These are phyloP conservation scores for Zaprionus ornatus DNA, from an alignment of 1,140 invertebrate genomes.

Conservation along the genomic window DNA sequence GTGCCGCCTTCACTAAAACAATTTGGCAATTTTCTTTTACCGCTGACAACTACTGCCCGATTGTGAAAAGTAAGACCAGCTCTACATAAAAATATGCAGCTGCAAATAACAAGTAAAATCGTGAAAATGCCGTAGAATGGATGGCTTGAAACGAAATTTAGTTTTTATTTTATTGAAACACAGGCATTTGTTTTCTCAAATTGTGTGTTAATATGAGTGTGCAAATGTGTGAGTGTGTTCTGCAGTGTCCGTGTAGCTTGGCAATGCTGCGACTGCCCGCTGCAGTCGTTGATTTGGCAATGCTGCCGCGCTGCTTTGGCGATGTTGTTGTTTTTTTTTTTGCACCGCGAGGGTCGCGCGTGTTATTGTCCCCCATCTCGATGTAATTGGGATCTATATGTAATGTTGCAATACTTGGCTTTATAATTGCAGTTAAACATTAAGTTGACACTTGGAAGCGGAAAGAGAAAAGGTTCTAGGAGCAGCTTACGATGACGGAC, in stretches of 20 bases:
- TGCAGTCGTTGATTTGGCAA: slow-evolving; percentile 67
- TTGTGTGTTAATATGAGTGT: slow-evolving; percentile 20
- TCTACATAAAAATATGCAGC: slow-evolving; percentile 46
- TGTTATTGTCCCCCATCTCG: slow-evolving; percentile 19
- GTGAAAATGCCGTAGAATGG: slow-evolving; percentile 10
- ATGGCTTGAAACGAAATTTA: not conserved
- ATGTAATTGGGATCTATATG: not conserved
- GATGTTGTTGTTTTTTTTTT: slow-evolving; percentile 33
- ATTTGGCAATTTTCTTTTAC: slow-evolving; percentile 51
- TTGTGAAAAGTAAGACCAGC: slow-evolving; percentile 55
- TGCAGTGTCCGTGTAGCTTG: slow-evolving; percentile 54
- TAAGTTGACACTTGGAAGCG: not conserved
- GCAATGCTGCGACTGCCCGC: slow-evolving; percentile 69
- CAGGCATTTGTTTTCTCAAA: slow-evolving; percentile 28
- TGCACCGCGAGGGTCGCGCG: slow-evolving; percentile 51
- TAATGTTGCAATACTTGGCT: slow-evolving; percentile 9
- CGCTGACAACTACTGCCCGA: slow-evolving; percentile 36
- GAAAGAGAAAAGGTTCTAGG: slow-evolving; percentile 8
- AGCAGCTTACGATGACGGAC: slow-evolving; percentile 83
- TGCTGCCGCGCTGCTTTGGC: slow-evolving; percentile 46
- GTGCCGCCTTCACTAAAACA: slow-evolving; percentile 30
- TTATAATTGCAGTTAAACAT: slow-evolving; percentile 13
- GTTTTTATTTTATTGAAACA: slow-evolving; percentile 5
- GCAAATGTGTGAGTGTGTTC: slow-evolving; percentile 22
- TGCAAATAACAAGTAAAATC: slow-evolving; percentile 34